Percentiles rank a stretch among this genome's conserved stretches.
Conservation (phyloP, 2,888 invertebrate species). For the Drosophila lacicola region DNA sequence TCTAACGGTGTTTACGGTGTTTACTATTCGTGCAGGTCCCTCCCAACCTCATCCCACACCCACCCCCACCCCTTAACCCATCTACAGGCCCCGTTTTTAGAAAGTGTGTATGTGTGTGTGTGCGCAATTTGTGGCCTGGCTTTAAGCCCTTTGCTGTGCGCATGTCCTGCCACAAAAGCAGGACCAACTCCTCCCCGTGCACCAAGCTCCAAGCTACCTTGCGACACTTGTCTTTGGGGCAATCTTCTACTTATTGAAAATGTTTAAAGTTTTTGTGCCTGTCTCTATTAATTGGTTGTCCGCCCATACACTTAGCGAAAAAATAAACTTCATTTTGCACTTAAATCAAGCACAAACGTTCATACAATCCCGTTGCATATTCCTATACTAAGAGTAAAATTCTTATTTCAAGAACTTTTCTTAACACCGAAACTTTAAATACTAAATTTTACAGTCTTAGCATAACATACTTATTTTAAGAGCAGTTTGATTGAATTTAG, state of each 20-base stretch:
- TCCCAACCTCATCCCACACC: conserved; percentile 19
- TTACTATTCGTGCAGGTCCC: conserved; percentile 29
- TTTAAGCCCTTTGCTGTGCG: conserved; percentile 63
- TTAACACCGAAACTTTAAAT: no score
- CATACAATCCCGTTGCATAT: not conserved
- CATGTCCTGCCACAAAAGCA: conserved; percentile 61
- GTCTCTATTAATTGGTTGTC: conserved; percentile 40
- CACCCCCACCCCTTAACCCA: conserved; percentile 18
- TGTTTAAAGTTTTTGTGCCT: conserved; percentile 54
- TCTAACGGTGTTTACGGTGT: conserved; percentile 44
- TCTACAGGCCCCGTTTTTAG: conserved; percentile 16
- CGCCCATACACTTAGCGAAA: not conserved
- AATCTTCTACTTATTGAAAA: conserved; percentile 52
- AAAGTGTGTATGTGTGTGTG: conserved; percentile 16
- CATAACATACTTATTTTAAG: not conserved
- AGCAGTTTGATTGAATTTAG: no score
- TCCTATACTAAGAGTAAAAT: not conserved
- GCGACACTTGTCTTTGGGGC: conserved; percentile 45
- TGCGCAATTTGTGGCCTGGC: conserved; percentile 67
- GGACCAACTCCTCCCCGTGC: not conserved
- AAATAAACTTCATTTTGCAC: not conserved
- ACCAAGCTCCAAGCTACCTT: conserved; percentile 18
- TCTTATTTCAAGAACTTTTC: not conserved
- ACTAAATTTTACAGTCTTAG: no score
- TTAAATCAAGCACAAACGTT: not conserved